Base-by-base conservation (phyloP, 2,113 vertebrate species). In the Nothocercus nigrocapillus region DNA sequence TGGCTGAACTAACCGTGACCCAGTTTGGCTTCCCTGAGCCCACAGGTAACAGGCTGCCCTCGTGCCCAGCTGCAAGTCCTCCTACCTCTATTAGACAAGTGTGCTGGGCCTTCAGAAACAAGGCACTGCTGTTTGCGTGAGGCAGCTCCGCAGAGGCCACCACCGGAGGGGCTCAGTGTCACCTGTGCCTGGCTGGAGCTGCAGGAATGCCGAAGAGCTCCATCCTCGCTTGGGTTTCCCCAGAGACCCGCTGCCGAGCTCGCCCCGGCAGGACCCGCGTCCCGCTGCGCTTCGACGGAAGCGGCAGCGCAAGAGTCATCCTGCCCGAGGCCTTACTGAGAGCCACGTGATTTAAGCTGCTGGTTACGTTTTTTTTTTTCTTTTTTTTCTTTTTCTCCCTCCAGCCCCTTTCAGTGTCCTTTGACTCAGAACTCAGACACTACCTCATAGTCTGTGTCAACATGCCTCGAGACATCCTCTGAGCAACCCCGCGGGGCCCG, bases 71-170 rank as follows among this genome's bases (percentile, higher is more conserved):
- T 87, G 49, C 28, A 89, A 42, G 32, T 20, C 6, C 7, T 32
- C 11, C 38, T 3, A 1, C 11, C 5, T 47, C 9, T 0, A 3
- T 40, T 42, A 30, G 77, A 5, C 38, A 74, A 58, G 7, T 32
- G 34, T 34, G 58, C 53, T 18, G 5, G 3, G 3, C n/a, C 56
- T 2, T 30, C 32, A 2, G 44, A 38, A 45, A 30, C 25, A n/a
- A 32, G 27, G 0, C 7, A 20, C 14, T n/a, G 32, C 30, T n/a
- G 20, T 30, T 34, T 22, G 21, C 5, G 8, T 15, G 5, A 47
- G 42, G 21, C 0, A 0, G 27, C 78, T 36, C 13, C 67, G 51
- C 19, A 75, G 53, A 10, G 13, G 13, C 56, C 56, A 6, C 25
- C 5, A 2, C 49, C 15, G 11, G 5, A 22, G 38, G 16, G 12